Conservation (phyloP, 2,113 vertebrate genomes). For the Melanocharis versteri region DNA sequence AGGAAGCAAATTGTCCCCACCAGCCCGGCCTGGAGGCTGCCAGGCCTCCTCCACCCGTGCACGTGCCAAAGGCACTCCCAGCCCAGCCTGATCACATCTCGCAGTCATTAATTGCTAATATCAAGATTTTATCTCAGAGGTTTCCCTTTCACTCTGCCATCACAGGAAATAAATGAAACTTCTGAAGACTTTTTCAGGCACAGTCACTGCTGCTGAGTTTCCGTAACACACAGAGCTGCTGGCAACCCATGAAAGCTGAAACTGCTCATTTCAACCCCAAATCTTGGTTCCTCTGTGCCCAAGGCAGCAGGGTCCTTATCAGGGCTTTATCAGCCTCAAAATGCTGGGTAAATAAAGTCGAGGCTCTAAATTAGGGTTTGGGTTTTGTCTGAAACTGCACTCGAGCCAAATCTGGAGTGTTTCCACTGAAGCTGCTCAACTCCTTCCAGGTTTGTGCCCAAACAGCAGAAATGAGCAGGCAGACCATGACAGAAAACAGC, state of each 20-base stretch:
- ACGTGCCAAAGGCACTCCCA: not conserved
- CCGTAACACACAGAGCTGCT: not conserved
- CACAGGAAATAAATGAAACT: constrained; percentile 46
- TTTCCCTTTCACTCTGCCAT: constrained; percentile 51
- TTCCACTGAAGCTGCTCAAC: not conserved
- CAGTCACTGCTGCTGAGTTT: not conserved
- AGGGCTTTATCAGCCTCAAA: not conserved
- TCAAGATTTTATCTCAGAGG: constrained; percentile 18
- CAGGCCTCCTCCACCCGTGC: not conserved
- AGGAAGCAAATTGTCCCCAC: not conserved
- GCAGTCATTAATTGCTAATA: constrained; percentile 36
- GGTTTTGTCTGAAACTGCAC: not conserved
- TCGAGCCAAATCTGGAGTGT: not conserved
- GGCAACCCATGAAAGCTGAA: not conserved
- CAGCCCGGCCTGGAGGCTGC: not conserved
- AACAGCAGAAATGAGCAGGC: not conserved
- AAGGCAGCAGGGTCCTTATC: not conserved
- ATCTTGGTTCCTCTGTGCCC: not conserved
- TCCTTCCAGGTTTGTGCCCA: not conserved
- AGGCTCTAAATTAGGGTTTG: not conserved
- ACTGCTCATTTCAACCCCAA: not conserved
- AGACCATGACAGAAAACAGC: not conserved
- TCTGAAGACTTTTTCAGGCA: constrained; percentile 21
- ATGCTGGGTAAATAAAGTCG: not conserved
- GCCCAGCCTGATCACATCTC: not conserved